phyloP scores from a whole-genome alignment of 2,888 invertebrate genomes.

The Latrodectus elegans region DNA sequence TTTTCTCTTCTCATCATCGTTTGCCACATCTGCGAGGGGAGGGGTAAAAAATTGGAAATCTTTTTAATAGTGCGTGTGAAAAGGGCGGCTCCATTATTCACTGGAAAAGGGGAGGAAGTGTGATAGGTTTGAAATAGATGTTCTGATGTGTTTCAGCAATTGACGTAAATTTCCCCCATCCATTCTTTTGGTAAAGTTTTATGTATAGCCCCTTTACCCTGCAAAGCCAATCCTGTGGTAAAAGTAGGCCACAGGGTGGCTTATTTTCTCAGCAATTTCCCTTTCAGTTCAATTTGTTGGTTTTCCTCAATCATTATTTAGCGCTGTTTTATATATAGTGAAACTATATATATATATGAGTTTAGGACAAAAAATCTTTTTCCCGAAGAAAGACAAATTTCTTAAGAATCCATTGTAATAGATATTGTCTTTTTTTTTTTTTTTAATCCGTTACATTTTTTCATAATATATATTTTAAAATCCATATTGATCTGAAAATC shows the following conservation, averaged over 20 bases:
- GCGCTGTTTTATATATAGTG: no score
- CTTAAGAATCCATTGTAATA: no score
- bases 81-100: conserved; percentile 23
- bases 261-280: conserved; percentile 48
- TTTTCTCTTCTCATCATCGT: not conserved
- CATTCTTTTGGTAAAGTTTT: conserved; percentile 20
- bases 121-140: conserved; percentile 3
- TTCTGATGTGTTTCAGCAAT: not conserved
- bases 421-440: no score
- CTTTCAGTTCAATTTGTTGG: conserved; percentile 25
- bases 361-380: no score
- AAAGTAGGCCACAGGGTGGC: conserved; percentile 45
- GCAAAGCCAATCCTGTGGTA: not conserved
- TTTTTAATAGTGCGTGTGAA: conserved; percentile 42
- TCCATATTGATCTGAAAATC: no score
- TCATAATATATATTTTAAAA: no score
- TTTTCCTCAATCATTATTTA: not conserved
- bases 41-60: conserved; percentile 5
- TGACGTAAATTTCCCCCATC: not conserved
- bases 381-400: no score
- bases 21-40: conserved; percentile 24
- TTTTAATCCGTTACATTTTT: no score
- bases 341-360: no score
- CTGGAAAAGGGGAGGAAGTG: not conserved
- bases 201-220: conserved; percentile 7